Evolutionary conservation across 1,140 invertebrate genomes (phyloP).

Genomic region (Drosophila carrolli): DNA sequence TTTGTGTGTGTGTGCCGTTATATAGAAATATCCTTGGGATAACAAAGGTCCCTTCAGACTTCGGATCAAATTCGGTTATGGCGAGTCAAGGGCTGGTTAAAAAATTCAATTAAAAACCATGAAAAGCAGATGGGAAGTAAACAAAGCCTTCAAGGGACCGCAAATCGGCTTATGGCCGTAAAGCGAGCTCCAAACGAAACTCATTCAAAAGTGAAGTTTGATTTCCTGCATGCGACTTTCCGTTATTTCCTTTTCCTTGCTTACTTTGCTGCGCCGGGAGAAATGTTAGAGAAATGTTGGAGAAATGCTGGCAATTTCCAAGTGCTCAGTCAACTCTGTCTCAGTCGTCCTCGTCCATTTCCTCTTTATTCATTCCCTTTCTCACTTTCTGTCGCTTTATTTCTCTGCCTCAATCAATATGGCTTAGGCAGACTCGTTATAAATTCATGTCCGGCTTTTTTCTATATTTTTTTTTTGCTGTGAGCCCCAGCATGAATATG

Average conservation of each 20-base stretch:
- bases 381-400: slow-evolving; percentile 16
- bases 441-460: slow-evolving; percentile 53
- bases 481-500: slow-evolving; percentile 36
- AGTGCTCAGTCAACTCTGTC: slow-evolving; percentile 31
- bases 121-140: slow-evolving; percentile 10
- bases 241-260: slow-evolving; percentile 49
- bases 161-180: slow-evolving; percentile 64
- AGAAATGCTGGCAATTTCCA: slow-evolving; percentile 35
- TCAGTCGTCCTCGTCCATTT: slow-evolving; percentile 11
- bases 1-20: slow-evolving; percentile 42
- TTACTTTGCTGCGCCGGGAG: slow-evolving; percentile 40
- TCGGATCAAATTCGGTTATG: slow-evolving; percentile 26
- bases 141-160: slow-evolving; percentile 24
- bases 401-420: slow-evolving; percentile 49
- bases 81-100: slow-evolving; percentile 11
- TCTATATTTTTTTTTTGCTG: slow-evolving; percentile 13
- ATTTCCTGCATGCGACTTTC: slow-evolving; percentile 45
- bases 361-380: slow-evolving; percentile 3
- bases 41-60: slow-evolving; percentile 14
- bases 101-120: slow-evolving; percentile 41
- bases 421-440: slow-evolving; percentile 66
- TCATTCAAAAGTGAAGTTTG: slow-evolving; percentile 71
- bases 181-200: slow-evolving; percentile 27
- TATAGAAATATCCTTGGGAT: slow-evolving; percentile 13
- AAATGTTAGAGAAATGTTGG: slow-evolving; percentile 13